Evolutionary conservation across 1,140 invertebrate genomes (phyloP), one percentile per base, ranked within the genome.

Genomic region (Drosophila rhopaloa): DNA sequence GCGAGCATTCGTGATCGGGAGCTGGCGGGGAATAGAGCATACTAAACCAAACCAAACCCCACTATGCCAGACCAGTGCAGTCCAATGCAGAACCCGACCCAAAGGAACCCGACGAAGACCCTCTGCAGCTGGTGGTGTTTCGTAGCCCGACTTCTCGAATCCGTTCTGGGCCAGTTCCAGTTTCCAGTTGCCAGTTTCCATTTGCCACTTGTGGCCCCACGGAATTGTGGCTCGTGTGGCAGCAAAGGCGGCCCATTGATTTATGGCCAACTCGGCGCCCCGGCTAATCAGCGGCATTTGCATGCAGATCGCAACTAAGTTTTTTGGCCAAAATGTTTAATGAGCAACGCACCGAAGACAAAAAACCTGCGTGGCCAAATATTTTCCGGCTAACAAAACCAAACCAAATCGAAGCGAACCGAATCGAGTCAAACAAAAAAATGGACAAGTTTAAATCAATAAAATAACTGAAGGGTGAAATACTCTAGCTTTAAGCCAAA

Each of bases 261-360:
- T 82, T 86, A 85, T 85, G 82, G 68, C n/a, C 57, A 51, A 62
- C 62, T 71, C 41, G 63, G 61, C 61, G 75, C 73, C 63, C 73
- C 58, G 65, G 37, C 73, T 82, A 88, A 86, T 88, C 82, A 82
- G 70, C 27, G 47, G 47, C 79, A 86, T 86, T 86, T 86, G 83
- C 82, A 86, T 86, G 82, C 82, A 88, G 66, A 57, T 66, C 83
- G 76, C 70, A 63, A 59, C 7, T 19, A 81, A 76, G n/a, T 37
- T 53, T 53, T 73, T 67, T 79, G 58, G 40, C 82, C 79, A 82
- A 85, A 86, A 86, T 86, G 78, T 85, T 86, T 76, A 76, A 76
- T 76, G 74, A 44, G 61, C 19, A 68, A 24, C 53, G 55, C 55
- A 44, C 11, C 55, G 11, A 40, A 55, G 19, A 60, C 19, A 57